These are phyloP conservation scores for Ostrea edulis DNA, from an alignment of 1,140 invertebrate genomes.

Conservation along the genomic window DNA sequence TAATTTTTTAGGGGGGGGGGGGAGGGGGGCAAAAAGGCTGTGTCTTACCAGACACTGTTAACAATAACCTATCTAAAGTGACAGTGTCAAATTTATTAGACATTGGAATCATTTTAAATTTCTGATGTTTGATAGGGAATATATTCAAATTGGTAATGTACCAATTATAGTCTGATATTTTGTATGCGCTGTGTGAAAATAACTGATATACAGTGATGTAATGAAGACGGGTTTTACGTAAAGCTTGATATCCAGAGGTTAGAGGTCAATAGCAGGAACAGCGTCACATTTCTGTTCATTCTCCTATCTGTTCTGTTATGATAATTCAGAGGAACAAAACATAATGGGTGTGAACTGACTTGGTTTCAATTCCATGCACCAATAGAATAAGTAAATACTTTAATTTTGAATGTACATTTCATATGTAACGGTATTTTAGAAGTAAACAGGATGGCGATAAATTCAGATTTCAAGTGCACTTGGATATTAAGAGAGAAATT, in stretches of 20 bases:
- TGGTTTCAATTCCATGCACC: background rate
- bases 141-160: too few relatives aligned
- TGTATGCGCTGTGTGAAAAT: too few relatives aligned
- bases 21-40: too few relatives aligned
- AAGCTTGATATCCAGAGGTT: background rate
- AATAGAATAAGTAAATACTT: slow-evolving; percentile 1
- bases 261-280: background rate
- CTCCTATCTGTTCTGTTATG: background rate
- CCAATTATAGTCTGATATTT: too few relatives aligned
- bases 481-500: background rate
- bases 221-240: background rate
- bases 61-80: too few relatives aligned
- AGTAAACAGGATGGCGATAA: background rate
- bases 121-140: too few relatives aligned
- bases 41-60: too few relatives aligned
- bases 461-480: background rate
- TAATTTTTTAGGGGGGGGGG: too few relatives aligned
- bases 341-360: background rate
- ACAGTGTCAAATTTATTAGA: too few relatives aligned
- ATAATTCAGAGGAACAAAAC: background rate
- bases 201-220: too few relatives aligned
- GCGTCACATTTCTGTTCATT: background rate
- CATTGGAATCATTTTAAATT: too few relatives aligned
- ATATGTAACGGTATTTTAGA: background rate
- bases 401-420: background rate